phyloP scores from a whole-genome alignment of 2,797 vertebrate species.

The Malacoctenus gilli region DNA sequence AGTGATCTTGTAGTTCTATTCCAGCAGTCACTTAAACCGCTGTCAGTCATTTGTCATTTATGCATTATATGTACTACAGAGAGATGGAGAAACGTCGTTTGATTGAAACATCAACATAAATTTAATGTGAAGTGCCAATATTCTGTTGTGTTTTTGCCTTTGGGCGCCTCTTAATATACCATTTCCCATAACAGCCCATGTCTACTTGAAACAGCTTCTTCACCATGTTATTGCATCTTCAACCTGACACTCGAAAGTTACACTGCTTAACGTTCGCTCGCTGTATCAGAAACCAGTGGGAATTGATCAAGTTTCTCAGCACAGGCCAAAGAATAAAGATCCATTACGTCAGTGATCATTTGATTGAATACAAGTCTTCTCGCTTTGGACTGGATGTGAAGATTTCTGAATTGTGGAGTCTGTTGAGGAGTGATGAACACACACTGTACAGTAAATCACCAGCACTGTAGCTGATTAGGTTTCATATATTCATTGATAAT shows the following conservation, averaged over 20 bases:
- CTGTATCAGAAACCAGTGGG: background rate
- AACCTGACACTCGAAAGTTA: background rate
- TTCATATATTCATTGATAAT: conserved; percentile 16
- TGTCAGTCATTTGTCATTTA: conserved; percentile 17
- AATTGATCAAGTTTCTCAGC: background rate
- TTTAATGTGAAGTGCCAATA: background rate
- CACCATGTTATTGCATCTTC: background rate
- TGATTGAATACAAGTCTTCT: conserved; percentile 7
- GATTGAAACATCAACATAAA: background rate
- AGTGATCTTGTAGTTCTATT: background rate
- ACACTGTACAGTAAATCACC: background rate
- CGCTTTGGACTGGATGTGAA: background rate
- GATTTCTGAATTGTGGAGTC: conserved; percentile 6
- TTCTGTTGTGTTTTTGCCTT: background rate
- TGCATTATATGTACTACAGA: background rate
- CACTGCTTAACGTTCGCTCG: background rate
- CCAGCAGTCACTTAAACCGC: background rate
- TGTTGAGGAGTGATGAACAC: conserved; percentile 11
- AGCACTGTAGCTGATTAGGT: conserved; percentile 14
- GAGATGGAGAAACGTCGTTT: background rate
- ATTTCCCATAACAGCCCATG: background rate
- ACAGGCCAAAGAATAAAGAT: conserved; percentile 12
- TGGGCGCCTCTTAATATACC: background rate
- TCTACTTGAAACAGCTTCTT: background rate
- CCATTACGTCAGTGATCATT: background rate